Evolutionary conservation across 2,113 vertebrate species (phyloP).

Genomic region (Coryphaenoides rupestris): DNA sequence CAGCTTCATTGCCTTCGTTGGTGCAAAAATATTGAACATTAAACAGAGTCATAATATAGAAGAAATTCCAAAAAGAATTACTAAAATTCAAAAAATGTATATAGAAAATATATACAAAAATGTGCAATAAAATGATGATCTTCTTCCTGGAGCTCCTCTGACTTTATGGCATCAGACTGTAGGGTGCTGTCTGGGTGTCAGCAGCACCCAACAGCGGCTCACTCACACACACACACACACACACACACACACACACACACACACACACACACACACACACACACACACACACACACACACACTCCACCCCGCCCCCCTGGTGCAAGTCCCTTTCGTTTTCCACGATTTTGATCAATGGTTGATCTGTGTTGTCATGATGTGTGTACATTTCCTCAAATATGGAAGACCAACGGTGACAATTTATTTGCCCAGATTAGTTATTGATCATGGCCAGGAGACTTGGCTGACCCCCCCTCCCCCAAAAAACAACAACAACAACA

Average conservation of each 20-base stretch:
- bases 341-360: slow-evolving; percentile 73
- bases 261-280: background rate
- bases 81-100: too few species aligned
- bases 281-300: background rate
- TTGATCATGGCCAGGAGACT: slow-evolving; percentile 74
- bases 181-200: slow-evolving; percentile 48
- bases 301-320: slow-evolving; percentile 10
- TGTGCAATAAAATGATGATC: too few species aligned
- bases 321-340: slow-evolving; percentile 68
- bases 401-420: slow-evolving; percentile 80
- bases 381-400: slow-evolving; percentile 75
- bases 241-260: too few species aligned
- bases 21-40: too few species aligned
- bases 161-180: slow-evolving; percentile 58
- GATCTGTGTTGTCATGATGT: slow-evolving; percentile 66
- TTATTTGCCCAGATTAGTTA: slow-evolving; percentile 80
- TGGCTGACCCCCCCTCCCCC: too few species aligned
- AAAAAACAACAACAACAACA: slow-evolving; percentile 49
- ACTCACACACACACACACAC: too few species aligned
- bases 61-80: too few species aligned
- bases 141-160: slow-evolving; percentile 30
- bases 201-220: slow-evolving; percentile 10
- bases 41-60: too few species aligned
- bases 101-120: too few species aligned
- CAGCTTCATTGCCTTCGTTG: too few species aligned